A percentile compares a stretch with the other conserved stretches of the same genome.
These are phyloP conservation scores for Boleophthalmus pectinirostris DNA, from an alignment of 2,113 vertebrate species.

Conservation along the genomic window DNA sequence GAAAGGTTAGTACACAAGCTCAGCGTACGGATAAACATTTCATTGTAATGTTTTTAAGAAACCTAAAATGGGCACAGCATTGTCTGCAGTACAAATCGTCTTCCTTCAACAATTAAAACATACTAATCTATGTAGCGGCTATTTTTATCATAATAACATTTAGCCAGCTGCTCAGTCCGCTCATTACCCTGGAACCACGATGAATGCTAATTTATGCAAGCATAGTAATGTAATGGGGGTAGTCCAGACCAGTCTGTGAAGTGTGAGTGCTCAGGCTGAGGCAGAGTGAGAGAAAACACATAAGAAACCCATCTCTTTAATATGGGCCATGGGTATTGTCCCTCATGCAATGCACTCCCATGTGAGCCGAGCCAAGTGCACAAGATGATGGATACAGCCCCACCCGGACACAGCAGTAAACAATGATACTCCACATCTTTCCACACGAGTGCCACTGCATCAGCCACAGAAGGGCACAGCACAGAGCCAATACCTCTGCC, in stretches of 20 bases:
- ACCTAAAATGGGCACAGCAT: background rate
- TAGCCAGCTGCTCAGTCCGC: constrained; percentile 28
- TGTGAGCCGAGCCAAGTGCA: constrained; percentile 61
- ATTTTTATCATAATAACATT: constrained; percentile 22
- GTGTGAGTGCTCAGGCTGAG: constrained; percentile 36
- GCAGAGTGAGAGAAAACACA: constrained; percentile 55
- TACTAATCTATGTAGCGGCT: background rate
- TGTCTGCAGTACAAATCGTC: background rate
- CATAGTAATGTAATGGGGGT: constrained; percentile 34
- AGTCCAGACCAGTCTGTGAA: constrained; percentile 25
- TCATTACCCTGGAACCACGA: constrained; percentile 32
- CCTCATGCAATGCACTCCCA: constrained; percentile 58
- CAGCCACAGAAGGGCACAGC: constrained; percentile 34
- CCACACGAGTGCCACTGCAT: constrained; percentile 45
- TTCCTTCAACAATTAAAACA: background rate
- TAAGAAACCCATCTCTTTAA: constrained; percentile 52
- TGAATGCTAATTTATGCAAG: constrained; percentile 57
- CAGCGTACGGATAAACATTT: background rate
- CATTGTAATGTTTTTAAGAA: background rate
- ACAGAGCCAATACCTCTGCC: constrained; percentile 13
- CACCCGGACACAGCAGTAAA: constrained; percentile 45
- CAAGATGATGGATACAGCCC: constrained; percentile 65
- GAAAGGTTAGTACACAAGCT: too few species aligned
- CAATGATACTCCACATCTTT: constrained; percentile 61
- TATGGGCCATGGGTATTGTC: constrained; percentile 63